These are phyloP conservation scores for Hapalemur alaotrensis DNA, from an alignment of 2,797 vertebrate genomes.

Conservation along the genomic window DNA sequence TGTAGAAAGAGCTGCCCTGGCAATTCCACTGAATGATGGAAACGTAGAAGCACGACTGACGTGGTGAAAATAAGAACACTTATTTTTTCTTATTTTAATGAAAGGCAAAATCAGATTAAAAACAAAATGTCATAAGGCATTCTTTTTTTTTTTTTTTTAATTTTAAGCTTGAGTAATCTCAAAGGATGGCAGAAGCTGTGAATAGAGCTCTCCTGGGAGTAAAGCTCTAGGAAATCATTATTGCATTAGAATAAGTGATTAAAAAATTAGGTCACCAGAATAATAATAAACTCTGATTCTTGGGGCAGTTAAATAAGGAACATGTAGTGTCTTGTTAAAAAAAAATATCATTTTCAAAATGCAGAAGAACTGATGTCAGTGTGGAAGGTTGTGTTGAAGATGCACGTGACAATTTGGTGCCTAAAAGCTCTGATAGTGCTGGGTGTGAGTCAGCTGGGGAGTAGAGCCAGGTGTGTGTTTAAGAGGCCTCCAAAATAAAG, in stretches of 20 bases:
- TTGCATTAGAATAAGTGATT: slow-evolving; percentile 40
- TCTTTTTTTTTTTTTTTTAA: slow-evolving; percentile 65
- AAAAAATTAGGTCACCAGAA: slow-evolving; percentile 66
- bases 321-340: background rate
- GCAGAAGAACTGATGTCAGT: background rate
- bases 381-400: background rate
- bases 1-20: background rate
- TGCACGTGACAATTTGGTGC: background rate
- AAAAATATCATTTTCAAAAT: slow-evolving; percentile 5
- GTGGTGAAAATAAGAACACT: slow-evolving; percentile 20
- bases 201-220: slow-evolving; percentile 37
- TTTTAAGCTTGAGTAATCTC: slow-evolving; percentile 62
- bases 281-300: slow-evolving; percentile 56
- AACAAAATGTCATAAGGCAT: background rate
- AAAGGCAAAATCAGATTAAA: slow-evolving; percentile 53
- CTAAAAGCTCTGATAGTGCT: background rate
- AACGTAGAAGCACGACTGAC: background rate
- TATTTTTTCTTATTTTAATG: slow-evolving; percentile 31
- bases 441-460: accelerated
- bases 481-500: background rate
- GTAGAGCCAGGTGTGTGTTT: background rate
- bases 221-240: slow-evolving; percentile 58
- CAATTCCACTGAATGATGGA: background rate
- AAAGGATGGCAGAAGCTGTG: slow-evolving; percentile 47
- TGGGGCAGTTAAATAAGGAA: slow-evolving; percentile 15